Conservation (phyloP, 2,888 invertebrate species). For the Noctuana brunneofusca region DNA sequence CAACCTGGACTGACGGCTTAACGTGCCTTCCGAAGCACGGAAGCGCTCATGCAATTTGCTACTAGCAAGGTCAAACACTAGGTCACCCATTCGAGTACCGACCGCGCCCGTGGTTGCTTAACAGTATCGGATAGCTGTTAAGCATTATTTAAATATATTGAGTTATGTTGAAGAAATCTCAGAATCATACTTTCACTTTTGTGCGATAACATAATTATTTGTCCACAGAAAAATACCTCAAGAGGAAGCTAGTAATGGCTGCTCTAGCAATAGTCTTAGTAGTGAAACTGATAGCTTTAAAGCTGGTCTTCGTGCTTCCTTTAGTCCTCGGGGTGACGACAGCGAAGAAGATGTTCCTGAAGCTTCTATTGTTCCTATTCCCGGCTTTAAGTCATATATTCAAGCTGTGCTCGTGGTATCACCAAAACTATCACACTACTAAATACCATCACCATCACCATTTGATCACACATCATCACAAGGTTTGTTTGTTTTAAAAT, state of each 20-base stretch:
- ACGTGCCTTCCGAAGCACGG: too few species aligned
- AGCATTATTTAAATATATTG: too few species aligned
- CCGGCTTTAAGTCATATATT: conserved; percentile 92
- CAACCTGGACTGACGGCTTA: too few species aligned
- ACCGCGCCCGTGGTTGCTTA: too few species aligned
- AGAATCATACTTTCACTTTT: too few species aligned
- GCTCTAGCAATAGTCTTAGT: conserved; percentile 89
- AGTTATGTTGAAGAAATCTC: too few species aligned
- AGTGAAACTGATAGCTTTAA: conserved; percentile 90
- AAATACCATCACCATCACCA: conserved; percentile 93
- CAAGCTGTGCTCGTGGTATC: conserved; percentile 92
- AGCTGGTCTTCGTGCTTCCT: conserved; percentile 90
- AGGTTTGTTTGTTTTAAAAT: conserved; percentile 48
- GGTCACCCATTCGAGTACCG: too few species aligned
- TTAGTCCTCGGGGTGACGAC: conserved; percentile 90
- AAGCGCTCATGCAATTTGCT: too few species aligned
- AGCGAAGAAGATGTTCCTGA: conserved; percentile 92
- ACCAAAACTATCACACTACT: conserved; percentile 87
- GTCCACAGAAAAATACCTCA: conserved; percentile 88
- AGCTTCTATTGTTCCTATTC: conserved; percentile 90
- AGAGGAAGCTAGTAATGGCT: conserved; percentile 88
- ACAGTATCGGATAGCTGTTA: too few species aligned
- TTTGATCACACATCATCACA: conserved; percentile 89
- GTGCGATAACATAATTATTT: conserved; percentile 42
- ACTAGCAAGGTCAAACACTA: too few species aligned